Evolutionary conservation across 2,113 vertebrate genomes (phyloP).

Genomic region (Rhinoderma darwinii): DNA sequence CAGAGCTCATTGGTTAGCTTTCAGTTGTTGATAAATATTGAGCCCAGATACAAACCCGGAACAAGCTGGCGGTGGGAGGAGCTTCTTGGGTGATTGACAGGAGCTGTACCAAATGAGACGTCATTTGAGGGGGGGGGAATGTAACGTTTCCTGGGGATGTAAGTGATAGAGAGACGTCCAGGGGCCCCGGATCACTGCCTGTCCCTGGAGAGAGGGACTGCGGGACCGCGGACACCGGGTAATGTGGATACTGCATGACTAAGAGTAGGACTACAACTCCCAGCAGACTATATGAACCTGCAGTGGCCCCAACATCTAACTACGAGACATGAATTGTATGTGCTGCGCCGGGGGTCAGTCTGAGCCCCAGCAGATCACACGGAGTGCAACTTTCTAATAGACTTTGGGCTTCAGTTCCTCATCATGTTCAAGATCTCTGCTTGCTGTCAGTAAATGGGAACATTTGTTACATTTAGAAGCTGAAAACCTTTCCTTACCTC

Average conservation of each 20-base stretch:
- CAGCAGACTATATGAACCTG: neutral
- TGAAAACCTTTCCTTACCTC: neutral
- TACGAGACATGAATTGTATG: no score
- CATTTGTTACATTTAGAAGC: neutral
- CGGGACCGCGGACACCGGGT: neutral
- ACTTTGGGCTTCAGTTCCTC: no score
- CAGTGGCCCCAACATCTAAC: neutral
- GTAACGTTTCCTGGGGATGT: neutral
- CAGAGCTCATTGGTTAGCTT: neutral
- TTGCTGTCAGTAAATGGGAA: neutral
- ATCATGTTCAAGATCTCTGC: no score
- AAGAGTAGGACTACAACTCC: neutral
- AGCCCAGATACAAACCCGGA: neutral
- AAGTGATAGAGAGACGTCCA: neutral
- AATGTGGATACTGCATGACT: neutral
- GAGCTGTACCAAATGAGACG: neutral
- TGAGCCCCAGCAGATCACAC: no score
- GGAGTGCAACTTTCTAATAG: no score
- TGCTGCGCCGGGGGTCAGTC: no score
- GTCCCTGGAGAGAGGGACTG: neutral
- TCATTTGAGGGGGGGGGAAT: neutral
- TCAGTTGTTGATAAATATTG: neutral
- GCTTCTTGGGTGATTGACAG: constrained; percentile 14
- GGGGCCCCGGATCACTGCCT: neutral
- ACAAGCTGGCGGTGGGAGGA: neutral